Evolutionary conservation across 2,113 vertebrate species (phyloP), one percentile per base, ranked within the genome.

Genomic region (Hepsetus odoe): DNA sequence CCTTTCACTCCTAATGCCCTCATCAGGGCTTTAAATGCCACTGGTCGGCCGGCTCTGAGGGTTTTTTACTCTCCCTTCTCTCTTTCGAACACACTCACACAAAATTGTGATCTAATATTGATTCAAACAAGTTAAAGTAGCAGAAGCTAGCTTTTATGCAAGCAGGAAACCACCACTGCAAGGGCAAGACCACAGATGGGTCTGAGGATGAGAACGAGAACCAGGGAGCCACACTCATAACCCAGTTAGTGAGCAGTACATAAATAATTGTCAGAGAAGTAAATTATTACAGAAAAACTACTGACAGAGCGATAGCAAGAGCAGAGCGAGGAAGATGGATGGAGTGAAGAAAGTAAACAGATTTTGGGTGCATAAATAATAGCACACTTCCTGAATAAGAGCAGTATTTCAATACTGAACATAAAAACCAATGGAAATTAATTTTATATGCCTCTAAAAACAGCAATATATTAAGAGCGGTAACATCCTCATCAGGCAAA

Each of bases 1-100:
- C 77, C 77, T 79, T 79, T 73, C 11, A 66, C 44, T 32, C 46
- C 46, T 42, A 35, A 33, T 24, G n/a, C 70, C 73, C 58, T 73
- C 77, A 80, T 80, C 66, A 67, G 77, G 49, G 77, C 24, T 73
- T 80, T 67, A 73, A 88, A 89, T 86, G 86, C 83, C 87, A 83
- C 55, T 56, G 61, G 18, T 49, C 32, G 18, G 13, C 26, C 35
- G 30, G 30, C 62, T 55, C 74, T 65, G 26, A 68, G 71, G 9
- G 20, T 74, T 46, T 5, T 18, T 46, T 5, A 16, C 44, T 5
- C 13, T 18, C 44, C 9, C 44, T n/a, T n/a, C n/a, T n/a, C n/a
- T n/a, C n/a, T n/a, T n/a, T n/a, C n/a, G n/a, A n/a, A n/a, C n/a
- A n/a, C n/a, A n/a, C n/a, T n/a, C n/a, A n/a, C n/a, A n/a, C n/a